phyloP scores from a whole-genome alignment of 2,113 vertebrate genomes.

The Platichthys flesus region DNA sequence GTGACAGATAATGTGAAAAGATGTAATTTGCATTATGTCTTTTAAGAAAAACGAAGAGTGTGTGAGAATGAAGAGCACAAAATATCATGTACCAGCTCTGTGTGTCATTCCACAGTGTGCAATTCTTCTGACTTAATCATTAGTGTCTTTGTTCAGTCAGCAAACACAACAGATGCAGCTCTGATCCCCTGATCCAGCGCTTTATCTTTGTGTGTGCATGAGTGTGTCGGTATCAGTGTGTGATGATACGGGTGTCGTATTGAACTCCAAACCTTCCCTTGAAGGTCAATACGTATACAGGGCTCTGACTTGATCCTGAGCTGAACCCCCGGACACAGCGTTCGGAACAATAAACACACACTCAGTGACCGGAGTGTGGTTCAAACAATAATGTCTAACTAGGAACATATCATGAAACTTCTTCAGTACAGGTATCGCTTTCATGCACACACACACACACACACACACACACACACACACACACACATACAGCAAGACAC shows the following conservation, averaged over 20 bases:
- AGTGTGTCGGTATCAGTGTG: conserved; percentile 18
- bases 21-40: background rate
- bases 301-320: conserved; percentile 34
- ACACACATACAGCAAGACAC: conserved; percentile 25
- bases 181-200: conserved; percentile 39
- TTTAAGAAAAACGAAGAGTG: conserved; percentile 1
- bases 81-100: background rate
- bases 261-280: conserved; percentile 34
- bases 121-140: conserved; percentile 41
- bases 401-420: background rate
- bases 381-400: conserved; percentile 3
- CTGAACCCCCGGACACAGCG: conserved; percentile 4
- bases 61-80: conserved; percentile 12
- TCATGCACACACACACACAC: conserved; percentile 2
- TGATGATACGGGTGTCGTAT: conserved; percentile 9
- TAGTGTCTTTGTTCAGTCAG: conserved; percentile 45
- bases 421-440: background rate
- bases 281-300: conserved; percentile 33
- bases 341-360: conserved; percentile 5
- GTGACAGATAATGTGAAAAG: conserved; percentile 10
- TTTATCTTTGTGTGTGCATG: conserved; percentile 12
- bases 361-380: conserved; percentile 6
- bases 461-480: conserved; percentile 12
- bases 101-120: conserved; percentile 6
- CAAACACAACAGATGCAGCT: conserved; percentile 35